Evolutionary conservation across 2,797 vertebrate species (phyloP).

Genomic region (Fratercula arctica): DNA sequence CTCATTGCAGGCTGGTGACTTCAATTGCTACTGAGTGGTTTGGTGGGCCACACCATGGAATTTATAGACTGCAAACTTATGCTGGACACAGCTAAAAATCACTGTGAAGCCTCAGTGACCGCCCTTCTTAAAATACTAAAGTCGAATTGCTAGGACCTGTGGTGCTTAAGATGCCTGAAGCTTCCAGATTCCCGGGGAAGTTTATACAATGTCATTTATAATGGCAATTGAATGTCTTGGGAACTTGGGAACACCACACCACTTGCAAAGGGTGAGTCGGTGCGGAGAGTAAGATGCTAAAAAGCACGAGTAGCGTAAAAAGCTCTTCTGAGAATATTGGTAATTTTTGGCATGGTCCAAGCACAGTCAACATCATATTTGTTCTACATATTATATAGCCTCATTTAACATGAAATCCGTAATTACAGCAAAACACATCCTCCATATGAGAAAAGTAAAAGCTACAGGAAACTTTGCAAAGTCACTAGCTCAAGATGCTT

Average conservation of each 20-base stretch:
- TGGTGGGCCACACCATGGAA: background rate
- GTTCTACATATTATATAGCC: background rate
- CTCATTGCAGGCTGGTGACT: conserved; percentile 38
- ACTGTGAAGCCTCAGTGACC: background rate
- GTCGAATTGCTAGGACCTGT: background rate
- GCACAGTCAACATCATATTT: background rate
- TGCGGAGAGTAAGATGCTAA: background rate
- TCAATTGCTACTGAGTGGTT: conserved; percentile 15
- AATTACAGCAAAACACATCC: background rate
- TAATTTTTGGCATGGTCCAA: background rate
- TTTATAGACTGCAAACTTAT: background rate
- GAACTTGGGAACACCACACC: background rate
- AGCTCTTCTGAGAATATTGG: background rate
- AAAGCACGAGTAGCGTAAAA: background rate
- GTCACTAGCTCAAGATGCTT: background rate
- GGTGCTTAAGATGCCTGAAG: background rate
- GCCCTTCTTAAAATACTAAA: background rate
- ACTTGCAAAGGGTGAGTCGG: background rate
- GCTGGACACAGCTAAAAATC: background rate
- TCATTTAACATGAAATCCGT: accelerated
- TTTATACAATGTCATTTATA: background rate
- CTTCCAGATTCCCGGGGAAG: background rate
- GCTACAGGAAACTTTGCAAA: background rate
- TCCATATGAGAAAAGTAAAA: background rate
- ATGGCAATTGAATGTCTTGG: background rate